Conservation (phyloP, 2,888 invertebrate genomes). For the Conus canariensis region DNA sequence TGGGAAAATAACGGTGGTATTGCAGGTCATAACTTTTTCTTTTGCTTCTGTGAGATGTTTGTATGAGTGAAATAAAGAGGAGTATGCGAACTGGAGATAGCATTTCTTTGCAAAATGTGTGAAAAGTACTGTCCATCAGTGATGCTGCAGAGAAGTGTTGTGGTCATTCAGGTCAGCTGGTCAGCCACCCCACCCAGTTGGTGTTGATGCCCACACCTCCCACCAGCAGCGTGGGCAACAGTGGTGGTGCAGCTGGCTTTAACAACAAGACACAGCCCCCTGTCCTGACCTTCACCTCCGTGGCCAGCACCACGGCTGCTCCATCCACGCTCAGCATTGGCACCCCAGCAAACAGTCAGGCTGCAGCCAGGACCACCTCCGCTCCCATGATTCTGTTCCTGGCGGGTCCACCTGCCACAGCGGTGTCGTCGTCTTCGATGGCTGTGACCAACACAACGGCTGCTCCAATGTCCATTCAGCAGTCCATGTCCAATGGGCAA, state of each 20-base stretch:
- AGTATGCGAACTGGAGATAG: too few relatives aligned
- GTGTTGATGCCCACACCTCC: constrained; percentile 20
- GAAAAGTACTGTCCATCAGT: too few relatives aligned
- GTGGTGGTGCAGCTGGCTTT: background rate
- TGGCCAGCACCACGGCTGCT: background rate
- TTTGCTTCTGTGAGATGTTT: too few relatives aligned
- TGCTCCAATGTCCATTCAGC: background rate
- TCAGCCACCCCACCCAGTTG: constrained; percentile 3
- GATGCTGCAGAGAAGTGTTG: too few relatives aligned
- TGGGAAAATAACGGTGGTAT: too few relatives aligned
- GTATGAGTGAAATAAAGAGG: too few relatives aligned
- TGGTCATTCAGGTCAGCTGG: constrained; percentile 25
- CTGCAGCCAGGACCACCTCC: background rate
- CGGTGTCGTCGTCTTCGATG: background rate
- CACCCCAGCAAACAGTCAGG: background rate
- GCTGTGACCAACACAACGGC: background rate
- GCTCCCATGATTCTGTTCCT: constrained; percentile 37
- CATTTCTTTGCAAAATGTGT: too few relatives aligned
- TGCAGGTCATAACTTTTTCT: too few relatives aligned
- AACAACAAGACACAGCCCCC: background rate
- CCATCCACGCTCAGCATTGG: background rate
- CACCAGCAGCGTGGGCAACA: background rate
- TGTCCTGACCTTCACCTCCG: constrained; percentile 1
- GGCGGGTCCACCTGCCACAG: constrained; percentile 10
- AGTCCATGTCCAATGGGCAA: constrained; percentile 30